Base-by-base conservation (phyloP, 2,113 vertebrate species). In the Sardina pilchardus region DNA sequence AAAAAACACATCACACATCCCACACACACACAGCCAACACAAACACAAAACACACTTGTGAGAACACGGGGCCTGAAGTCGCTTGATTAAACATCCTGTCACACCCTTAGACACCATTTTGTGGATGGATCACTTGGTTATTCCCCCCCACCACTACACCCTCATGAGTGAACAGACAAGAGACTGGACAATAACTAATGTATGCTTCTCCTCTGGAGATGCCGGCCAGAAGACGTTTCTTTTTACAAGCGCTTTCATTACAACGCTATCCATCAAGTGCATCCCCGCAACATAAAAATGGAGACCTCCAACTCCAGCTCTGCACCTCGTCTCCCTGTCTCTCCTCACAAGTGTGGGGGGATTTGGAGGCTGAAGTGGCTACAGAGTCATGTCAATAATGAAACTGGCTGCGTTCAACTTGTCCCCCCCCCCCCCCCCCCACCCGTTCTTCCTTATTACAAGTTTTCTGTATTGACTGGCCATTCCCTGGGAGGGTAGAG, bases 71-170 rank as follows among this genome's bases (percentile, higher is more conserved):
- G 53, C 21, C 21, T n/a, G 53, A 19, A 59, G 53, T 59, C 5
- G 53, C 53, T 59, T 59, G 53, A 59, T 59, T 59, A 59, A 59
- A 59, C 53, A 59, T 59, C 53, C 53, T n/a, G 53, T 59, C 53
- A 59, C 53, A 59, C 21, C 53, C 19, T 59, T 59, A 0, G 53
- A 5, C 21, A 21, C 53, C 53, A 59, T 59, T 1, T 1, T 47
- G 45, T 47, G 45, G 45, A 47, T 47, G 45, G 45, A 47, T 47
- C 45, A 10, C 45, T 47, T 47, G 45, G 12, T 47, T 47, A 10
- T 6, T 0, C 50, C 48, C 50, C 14, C 21, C 45, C 19, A 24
- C 53, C 53, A 59, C 53, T 24, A 21, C 53, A 59, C 53, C 19
- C 53, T 59, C 53, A 24, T 19, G 19, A 59, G 53, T 21, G 24